phyloP scores from a whole-genome alignment of 1,140 invertebrate genomes.

The Anastrepha obliqua region DNA sequence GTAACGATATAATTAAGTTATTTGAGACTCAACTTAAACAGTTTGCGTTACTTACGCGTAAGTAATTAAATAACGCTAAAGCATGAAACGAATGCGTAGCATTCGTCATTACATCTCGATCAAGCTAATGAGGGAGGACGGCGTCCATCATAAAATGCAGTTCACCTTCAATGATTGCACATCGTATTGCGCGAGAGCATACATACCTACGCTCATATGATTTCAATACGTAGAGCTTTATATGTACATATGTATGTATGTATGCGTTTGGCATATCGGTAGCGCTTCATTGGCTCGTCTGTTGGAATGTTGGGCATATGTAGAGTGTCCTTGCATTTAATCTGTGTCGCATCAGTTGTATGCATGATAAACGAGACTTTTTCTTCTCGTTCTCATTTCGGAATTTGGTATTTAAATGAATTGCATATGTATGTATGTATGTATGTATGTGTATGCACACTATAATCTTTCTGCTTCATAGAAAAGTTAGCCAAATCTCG shows the following conservation, averaged over 20 bases:
- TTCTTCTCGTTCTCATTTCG: no score
- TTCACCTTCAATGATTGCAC: not conserved
- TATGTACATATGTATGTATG: not conserved
- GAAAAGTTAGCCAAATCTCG: no score
- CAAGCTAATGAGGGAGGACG: not conserved
- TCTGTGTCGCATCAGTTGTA: not conserved
- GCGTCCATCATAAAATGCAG: constrained; percentile 16
- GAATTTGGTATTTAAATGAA: no score
- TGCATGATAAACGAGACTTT: no score
- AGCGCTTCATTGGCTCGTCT: not conserved
- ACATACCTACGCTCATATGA: not conserved
- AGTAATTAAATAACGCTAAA: constrained; percentile 4
- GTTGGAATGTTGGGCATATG: constrained; percentile 1
- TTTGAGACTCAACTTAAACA: not conserved
- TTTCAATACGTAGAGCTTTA: not conserved
- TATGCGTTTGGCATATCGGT: not conserved
- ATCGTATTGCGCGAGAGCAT: not conserved
- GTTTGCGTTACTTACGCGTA: constrained; percentile 36
- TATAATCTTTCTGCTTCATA: no score
- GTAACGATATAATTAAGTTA: not conserved
- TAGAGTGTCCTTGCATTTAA: not conserved
- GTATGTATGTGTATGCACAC: no score
- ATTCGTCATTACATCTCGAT: constrained; percentile 25
- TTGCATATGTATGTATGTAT: no score
- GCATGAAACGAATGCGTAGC: not conserved